A percentile compares a stretch with the other conserved stretches of the same genome.
phyloP scores from a whole-genome alignment of 2,888 invertebrate species.

The Epirrhoe alternata region DNA sequence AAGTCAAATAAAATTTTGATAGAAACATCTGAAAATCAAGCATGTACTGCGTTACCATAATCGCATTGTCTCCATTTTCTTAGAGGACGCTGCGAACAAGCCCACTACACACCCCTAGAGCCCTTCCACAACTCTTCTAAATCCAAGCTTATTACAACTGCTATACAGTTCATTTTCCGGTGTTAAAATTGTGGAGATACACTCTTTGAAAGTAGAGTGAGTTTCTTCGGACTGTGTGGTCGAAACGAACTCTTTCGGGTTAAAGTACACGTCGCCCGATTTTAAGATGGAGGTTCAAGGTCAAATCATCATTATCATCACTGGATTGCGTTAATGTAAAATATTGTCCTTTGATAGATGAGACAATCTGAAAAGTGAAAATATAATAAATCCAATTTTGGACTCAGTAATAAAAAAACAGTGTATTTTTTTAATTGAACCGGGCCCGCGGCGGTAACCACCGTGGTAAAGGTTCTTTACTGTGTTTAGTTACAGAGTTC shows the following conservation, averaged over 20 bases:
- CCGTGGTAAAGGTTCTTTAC: too few species aligned
- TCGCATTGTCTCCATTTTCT: slow-evolving; percentile 81
- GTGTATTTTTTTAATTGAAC: too few species aligned
- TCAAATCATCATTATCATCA: slow-evolving; percentile 47
- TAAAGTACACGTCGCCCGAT: slow-evolving; percentile 70
- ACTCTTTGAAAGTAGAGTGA: slow-evolving; percentile 38
- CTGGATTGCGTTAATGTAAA: too few species aligned
- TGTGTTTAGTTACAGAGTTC: too few species aligned
- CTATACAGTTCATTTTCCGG: slow-evolving; percentile 37
- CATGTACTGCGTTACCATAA: slow-evolving; percentile 70
- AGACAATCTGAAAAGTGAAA: too few species aligned
- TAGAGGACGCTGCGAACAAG: slow-evolving; percentile 75
- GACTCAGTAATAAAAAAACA: too few species aligned
- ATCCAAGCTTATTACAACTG: not conserved
- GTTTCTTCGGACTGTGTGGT: slow-evolving; percentile 75
- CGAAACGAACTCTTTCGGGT: slow-evolving; percentile 71
- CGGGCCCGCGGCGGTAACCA: too few species aligned
- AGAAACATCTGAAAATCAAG: slow-evolving; percentile 45
- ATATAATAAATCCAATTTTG: too few species aligned
- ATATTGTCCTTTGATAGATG: too few species aligned
- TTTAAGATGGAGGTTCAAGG: slow-evolving; percentile 64
- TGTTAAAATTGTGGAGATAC: slow-evolving; percentile 28
- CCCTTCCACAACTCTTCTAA: slow-evolving; percentile 1
- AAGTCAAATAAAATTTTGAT: not conserved
- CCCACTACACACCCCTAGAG: slow-evolving; percentile 70